These are phyloP conservation scores for Drosophila tsacasi DNA, from an alignment of 1,140 invertebrate species.

Conservation along the genomic window DNA sequence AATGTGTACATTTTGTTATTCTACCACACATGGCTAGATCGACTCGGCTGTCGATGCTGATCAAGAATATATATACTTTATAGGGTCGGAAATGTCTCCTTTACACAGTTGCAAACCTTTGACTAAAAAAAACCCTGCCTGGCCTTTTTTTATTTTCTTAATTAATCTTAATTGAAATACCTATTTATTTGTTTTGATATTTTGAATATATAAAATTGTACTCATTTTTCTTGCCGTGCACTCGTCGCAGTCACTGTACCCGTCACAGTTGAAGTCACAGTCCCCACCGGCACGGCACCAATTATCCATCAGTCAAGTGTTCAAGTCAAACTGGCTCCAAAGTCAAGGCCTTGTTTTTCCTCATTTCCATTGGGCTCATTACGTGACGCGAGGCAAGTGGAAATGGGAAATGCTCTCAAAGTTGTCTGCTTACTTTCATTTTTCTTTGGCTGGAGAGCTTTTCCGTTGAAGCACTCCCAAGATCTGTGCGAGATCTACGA, in stretches of 20 bases:
- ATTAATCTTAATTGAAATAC: no score
- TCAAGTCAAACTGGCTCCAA: slow-evolving; percentile 54
- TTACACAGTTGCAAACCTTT: no score
- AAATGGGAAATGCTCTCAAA: slow-evolving; percentile 33
- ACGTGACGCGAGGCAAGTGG: slow-evolving; percentile 34
- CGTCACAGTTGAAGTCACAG: slow-evolving; percentile 35
- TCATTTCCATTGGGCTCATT: slow-evolving; percentile 57
- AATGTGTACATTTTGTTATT: no score
- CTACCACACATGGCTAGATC: no score
- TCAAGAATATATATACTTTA: not conserved
- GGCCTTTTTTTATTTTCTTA: no score
- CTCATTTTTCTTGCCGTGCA: slow-evolving; percentile 5
- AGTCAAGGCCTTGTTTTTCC: slow-evolving; percentile 67
- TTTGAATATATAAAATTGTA: not conserved
- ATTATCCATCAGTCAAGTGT: slow-evolving; percentile 19
- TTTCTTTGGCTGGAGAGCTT: slow-evolving; percentile 13
- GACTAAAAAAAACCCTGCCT: no score
- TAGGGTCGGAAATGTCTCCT: not conserved
- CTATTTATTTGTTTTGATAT: not conserved
- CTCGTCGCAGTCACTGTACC: slow-evolving; percentile 31
- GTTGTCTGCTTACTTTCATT: slow-evolving; percentile 67
- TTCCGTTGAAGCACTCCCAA: not conserved
- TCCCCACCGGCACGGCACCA: not conserved
- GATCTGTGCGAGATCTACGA: not conserved
- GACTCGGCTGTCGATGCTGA: no score